Evolutionary conservation across 2,797 vertebrate species (phyloP), one percentile per base, ranked within the genome.

Genomic region (Sarcoramphus papa): DNA sequence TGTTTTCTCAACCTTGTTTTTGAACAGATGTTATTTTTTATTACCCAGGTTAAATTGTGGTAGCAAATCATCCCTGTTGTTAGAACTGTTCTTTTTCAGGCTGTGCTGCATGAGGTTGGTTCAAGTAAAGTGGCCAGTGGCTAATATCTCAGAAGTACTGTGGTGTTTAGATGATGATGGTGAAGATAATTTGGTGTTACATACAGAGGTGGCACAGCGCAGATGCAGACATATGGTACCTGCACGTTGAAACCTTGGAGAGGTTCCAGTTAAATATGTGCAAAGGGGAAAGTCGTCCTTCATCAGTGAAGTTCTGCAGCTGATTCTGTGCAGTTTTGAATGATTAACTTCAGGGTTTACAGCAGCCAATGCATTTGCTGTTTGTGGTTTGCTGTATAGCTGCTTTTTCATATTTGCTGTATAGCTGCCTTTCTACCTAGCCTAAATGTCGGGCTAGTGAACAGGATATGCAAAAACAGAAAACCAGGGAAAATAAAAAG

Each of bases 1-100:
- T 70, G 48, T 91, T 92, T 91, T 82, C 73, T 79, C 68, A 89
- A 51, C 54, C 63, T 82, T 85, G 35, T 53, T 93, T 94, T 95
- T 89, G 45, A 87, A 83, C 10, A 64, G 56, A 60, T 91, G 31
- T 48, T 60, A 4, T 62, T 95, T 93, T 88, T 88, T 92, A 72
- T 86, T 74, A 25, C 25, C 31, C 40, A 86, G 54, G 54, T 81
- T 95, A 73, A 73, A 63, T 85, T 95, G 25, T 70, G 87, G 88
- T 56, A 87, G 60, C 48, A 95, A 64, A 85, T 82, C 41, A 62
- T 68, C n/a, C 62, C 60, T 57, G 15, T 45, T 77, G 48, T 64
- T 75, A 8, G 12, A 57, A 7, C 33, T 50, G 51, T 48, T 83
- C 56, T 85, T 28, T 69, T 73, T 27, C 14, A 62, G 67, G 63